A percentile compares a stretch with the other conserved stretches of the same genome.
phyloP scores from a whole-genome alignment of 1,140 invertebrate species.

The Dendrolimus punctatus region DNA sequence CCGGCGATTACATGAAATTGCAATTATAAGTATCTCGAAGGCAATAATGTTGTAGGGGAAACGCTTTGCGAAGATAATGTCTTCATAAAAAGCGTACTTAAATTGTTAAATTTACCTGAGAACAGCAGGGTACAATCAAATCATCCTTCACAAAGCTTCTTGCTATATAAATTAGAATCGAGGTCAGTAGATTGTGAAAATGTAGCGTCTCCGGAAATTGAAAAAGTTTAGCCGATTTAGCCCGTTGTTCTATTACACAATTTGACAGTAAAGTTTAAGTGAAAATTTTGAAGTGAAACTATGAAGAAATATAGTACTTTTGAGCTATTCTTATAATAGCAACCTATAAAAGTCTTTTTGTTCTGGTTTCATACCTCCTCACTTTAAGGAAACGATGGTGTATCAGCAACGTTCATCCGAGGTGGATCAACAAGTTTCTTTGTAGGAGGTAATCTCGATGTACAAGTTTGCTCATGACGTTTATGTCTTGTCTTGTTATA shows the following conservation, averaged over 20 bases:
- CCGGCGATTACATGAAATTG: slow-evolving; percentile 34
- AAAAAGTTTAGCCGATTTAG: slow-evolving; percentile 49
- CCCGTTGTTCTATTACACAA: slow-evolving; percentile 46
- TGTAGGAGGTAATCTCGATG: no score
- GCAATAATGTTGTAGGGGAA: slow-evolving; percentile 33
- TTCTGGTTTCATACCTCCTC: no score
- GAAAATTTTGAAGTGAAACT: slow-evolving; percentile 33
- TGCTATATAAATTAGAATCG: slow-evolving; percentile 58
- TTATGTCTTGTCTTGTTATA: no score
- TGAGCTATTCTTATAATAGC: neutral
- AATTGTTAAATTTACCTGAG: slow-evolving; percentile 59
- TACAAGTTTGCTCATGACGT: no score
- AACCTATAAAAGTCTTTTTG: no score
- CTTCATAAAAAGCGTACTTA: slow-evolving; percentile 53
- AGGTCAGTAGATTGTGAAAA: slow-evolving; percentile 59
- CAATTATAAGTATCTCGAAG: slow-evolving; percentile 44
- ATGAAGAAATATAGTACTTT: slow-evolving; percentile 31
- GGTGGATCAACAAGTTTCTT: no score
- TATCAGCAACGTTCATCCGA: no score
- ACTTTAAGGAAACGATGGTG: no score
- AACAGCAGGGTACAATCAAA: slow-evolving; percentile 61
- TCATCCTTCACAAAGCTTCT: slow-evolving; percentile 52
- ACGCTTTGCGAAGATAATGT: slow-evolving; percentile 44
- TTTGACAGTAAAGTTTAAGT: slow-evolving; percentile 46
- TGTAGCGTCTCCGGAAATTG: slow-evolving; percentile 62